Conservation (phyloP, 2,888 invertebrate genomes). For the Ceramica pisi region DNA sequence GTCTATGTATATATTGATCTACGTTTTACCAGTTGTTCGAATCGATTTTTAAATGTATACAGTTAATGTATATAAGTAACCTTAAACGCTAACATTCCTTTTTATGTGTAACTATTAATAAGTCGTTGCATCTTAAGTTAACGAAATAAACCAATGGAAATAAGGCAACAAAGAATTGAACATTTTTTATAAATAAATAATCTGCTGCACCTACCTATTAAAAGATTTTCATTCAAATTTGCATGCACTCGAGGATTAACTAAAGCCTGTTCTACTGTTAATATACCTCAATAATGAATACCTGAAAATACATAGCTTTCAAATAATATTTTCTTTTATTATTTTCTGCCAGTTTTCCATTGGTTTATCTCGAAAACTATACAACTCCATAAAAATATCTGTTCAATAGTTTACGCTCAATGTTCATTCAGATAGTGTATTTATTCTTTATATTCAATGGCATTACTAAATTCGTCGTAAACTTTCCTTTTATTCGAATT, state of each 20-base stretch:
- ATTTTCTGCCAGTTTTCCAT: background rate
- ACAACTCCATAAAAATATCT: conserved; percentile 50
- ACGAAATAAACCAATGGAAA: conserved; percentile 33
- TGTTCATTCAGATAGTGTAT: conserved; percentile 43
- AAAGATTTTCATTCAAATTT: no score
- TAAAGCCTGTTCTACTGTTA: background rate
- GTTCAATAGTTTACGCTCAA: conserved; percentile 47
- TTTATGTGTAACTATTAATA: conserved; percentile 71
- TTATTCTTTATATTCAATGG: conserved; percentile 48
- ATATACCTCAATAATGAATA: background rate
- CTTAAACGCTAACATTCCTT: conserved; percentile 90
- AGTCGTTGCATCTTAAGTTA: conserved; percentile 49
- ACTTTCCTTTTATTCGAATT: conserved; percentile 56
- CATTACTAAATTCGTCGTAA: conserved; percentile 54
- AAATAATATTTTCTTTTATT: background rate
- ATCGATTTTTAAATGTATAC: conserved; percentile 80
- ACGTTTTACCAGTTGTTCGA: conserved; percentile 81
- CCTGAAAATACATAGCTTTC: background rate
- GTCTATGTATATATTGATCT: conserved; percentile 86
- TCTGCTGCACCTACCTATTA: no score
- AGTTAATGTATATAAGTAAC: conserved; percentile 81
- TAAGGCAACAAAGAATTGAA: background rate
- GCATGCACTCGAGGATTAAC: background rate
- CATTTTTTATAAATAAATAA: no score
- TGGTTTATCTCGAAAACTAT: conserved; percentile 26